Evolutionary conservation across 2,888 invertebrate species (phyloP).

Genomic region (Epirrhoe tristata): DNA sequence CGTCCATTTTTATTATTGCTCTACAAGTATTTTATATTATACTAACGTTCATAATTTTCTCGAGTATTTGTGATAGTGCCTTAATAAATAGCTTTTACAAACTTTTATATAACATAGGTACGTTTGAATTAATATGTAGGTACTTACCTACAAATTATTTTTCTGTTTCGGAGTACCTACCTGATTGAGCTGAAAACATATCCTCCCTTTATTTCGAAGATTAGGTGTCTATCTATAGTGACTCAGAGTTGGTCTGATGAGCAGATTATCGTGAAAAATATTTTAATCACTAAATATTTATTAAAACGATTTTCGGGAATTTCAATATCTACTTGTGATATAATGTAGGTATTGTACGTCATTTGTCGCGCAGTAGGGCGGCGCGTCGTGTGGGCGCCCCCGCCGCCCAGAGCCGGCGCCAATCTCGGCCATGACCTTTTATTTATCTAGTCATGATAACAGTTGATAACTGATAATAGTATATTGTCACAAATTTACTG

Average conservation of each 20-base stretch:
- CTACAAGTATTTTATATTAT: neutral
- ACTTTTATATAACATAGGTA: too few species aligned
- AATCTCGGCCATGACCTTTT: constrained; percentile 36
- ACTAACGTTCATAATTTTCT: too few species aligned
- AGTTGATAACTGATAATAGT: constrained; percentile 7
- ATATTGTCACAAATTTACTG: neutral
- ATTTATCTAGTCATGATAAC: constrained; percentile 19
- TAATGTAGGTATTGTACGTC: constrained; percentile 41
- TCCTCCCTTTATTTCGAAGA: too few species aligned
- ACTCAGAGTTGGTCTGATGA: too few species aligned
- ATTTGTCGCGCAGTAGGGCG: constrained; percentile 55
- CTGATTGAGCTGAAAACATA: too few species aligned
- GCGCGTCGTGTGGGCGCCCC: constrained; percentile 55
- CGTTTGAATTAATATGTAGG: too few species aligned
- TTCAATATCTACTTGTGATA: constrained; percentile 4
- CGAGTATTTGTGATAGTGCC: too few species aligned
- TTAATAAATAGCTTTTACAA: too few species aligned
- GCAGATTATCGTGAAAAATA: too few species aligned
- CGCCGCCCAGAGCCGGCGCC: constrained; percentile 50
- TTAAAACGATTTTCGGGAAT: neutral
- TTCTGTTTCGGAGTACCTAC: too few species aligned
- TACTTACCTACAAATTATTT: too few species aligned
- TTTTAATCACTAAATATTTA: neutral
- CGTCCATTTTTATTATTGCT: neutral
- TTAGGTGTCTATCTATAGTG: too few species aligned